Percentiles rank a stretch among this genome's conserved stretches.
Evolutionary conservation across 2,797 vertebrate species (phyloP).

Genomic region (Oryzias sinensis): DNA sequence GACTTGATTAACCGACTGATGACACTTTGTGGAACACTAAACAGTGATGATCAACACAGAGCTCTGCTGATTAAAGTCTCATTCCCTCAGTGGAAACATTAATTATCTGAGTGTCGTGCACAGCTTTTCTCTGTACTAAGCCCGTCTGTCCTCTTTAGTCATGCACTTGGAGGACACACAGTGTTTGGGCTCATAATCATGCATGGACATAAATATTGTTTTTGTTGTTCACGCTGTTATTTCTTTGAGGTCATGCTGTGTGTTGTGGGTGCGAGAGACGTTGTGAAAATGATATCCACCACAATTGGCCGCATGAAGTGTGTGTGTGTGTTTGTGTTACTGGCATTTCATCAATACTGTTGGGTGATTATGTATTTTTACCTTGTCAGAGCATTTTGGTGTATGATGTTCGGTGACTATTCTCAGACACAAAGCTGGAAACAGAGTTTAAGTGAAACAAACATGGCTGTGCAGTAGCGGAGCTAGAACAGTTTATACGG

Average conservation of each 20-base stretch:
- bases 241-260: neutral
- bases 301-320: neutral
- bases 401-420: neutral
- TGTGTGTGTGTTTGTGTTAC: neutral
- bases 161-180: constrained; percentile 10
- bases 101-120: constrained; percentile 59
- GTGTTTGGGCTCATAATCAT: constrained; percentile 20
- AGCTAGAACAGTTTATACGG: too few relatives aligned
- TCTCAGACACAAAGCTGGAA: too few relatives aligned
- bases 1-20: constrained; percentile 63
- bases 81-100: constrained; percentile 53
- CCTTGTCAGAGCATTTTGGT: neutral
- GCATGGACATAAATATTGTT: constrained; percentile 7
- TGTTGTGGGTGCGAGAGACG: neutral
- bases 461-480: too few relatives aligned
- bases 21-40: constrained; percentile 42
- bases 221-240: constrained; percentile 23
- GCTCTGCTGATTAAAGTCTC: constrained; percentile 62
- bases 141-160: constrained; percentile 21
- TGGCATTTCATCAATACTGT: neutral
- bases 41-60: constrained; percentile 51
- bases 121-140: constrained; percentile 27
- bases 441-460: too few relatives aligned
- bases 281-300: constrained; percentile 8
- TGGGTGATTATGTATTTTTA: constrained; percentile 4